These are phyloP conservation scores for Pelosia muscerda DNA, from an alignment of 2,888 invertebrate genomes.

Conservation along the genomic window DNA sequence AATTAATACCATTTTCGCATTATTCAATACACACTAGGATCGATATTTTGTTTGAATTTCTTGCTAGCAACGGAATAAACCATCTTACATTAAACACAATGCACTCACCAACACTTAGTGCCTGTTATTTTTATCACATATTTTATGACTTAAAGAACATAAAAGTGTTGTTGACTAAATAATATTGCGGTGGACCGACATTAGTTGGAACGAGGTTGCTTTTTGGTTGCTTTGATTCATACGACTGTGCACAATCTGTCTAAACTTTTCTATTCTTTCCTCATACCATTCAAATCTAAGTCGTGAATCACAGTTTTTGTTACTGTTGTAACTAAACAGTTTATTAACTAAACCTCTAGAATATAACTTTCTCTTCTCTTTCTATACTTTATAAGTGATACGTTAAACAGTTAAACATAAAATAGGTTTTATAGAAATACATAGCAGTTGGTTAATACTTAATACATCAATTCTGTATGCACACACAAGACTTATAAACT, in stretches of 20 bases:
- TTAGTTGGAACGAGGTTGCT: constrained; percentile 65
- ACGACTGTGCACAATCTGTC: constrained; percentile 72
- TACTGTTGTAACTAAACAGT: constrained; percentile 84
- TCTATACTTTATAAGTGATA: not conserved
- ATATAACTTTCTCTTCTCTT: constrained; percentile 51
- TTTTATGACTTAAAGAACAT: constrained; percentile 13
- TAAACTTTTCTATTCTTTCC: constrained; percentile 71
- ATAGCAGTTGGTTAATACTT: not conserved
- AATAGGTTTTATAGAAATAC: not conserved
- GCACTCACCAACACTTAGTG: constrained; percentile 61
- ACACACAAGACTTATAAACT: not conserved
- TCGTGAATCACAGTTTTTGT: constrained; percentile 70
- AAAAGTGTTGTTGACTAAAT: not conserved
- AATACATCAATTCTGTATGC: not conserved
- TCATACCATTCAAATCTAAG: constrained; percentile 71
- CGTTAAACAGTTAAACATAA: not conserved
- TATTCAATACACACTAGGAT: constrained; percentile 60
- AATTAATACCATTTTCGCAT: constrained; percentile 82
- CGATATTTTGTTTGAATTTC: constrained; percentile 13
- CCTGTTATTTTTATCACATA: constrained; percentile 67
- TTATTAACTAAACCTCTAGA: constrained; percentile 76
- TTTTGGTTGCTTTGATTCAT: constrained; percentile 72
- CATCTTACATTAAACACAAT: constrained; percentile 60
- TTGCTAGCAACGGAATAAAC: constrained; percentile 28
- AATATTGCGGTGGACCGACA: constrained; percentile 3